These are phyloP conservation scores for Junonia oenone DNA, from an alignment of 2,888 invertebrate genomes.

Conservation along the genomic window DNA sequence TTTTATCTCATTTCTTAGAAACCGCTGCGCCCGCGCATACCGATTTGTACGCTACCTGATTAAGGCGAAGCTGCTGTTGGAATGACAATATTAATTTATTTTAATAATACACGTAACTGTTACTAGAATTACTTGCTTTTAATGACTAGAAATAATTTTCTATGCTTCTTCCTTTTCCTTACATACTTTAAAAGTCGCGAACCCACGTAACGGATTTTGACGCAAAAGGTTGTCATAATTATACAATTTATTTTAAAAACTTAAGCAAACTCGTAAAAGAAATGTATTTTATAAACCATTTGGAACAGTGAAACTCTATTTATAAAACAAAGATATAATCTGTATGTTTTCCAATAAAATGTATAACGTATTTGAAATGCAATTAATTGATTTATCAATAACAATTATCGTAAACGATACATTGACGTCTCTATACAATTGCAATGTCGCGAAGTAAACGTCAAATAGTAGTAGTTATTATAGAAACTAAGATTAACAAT, in stretches of 20 bases:
- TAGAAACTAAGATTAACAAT: neutral
- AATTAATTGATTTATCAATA: neutral
- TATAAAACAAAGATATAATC: no score
- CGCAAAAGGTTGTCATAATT: no score
- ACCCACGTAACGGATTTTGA: no score
- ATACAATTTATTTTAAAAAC: no score
- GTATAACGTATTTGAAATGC: neutral
- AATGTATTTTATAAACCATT: no score
- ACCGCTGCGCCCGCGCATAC: constrained; percentile 43
- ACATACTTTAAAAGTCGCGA: no score
- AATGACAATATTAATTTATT: neutral
- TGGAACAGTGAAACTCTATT: no score
- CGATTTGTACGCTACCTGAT: constrained; percentile 44
- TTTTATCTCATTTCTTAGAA: constrained; percentile 55
- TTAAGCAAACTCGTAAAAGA: no score
- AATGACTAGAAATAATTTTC: no score
- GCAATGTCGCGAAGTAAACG: neutral
- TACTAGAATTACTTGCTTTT: no score
- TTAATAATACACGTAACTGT: no score
- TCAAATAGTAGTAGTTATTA: neutral
- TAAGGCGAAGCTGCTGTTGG: constrained; percentile 39
- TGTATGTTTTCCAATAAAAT: neutral
- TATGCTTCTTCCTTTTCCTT: no score
- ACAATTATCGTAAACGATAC: neutral
- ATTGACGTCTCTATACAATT: neutral